Percentiles rank a stretch among this genome's conserved stretches.
Evolutionary conservation across 2,797 vertebrate genomes (phyloP).

Genomic region (Acrossocheilus wenchowensis): DNA sequence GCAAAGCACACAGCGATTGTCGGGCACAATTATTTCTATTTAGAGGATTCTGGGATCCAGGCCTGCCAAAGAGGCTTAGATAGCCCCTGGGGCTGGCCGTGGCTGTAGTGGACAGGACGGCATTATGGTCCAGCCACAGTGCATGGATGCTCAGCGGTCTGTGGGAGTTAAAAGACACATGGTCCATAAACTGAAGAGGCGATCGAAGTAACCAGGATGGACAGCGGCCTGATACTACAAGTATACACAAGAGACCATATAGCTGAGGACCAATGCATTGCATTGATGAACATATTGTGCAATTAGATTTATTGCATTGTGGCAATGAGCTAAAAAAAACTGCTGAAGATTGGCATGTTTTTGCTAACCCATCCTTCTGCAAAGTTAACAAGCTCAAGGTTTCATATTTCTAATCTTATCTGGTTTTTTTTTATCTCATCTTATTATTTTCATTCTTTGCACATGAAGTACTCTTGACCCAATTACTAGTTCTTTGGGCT

Average conservation of each 20-base stretch:
- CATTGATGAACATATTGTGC: neutral
- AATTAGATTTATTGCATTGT: conserved; percentile 10
- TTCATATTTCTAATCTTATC: conserved; percentile 47
- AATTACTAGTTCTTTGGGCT: conserved; percentile 73
- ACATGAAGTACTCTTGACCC: conserved; percentile 68
- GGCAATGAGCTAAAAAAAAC: neutral
- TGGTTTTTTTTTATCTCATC: conserved; percentile 25
- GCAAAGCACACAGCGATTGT: conserved; percentile 48
- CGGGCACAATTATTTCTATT: conserved; percentile 54
- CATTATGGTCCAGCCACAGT: conserved; percentile 25
- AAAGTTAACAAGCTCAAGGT: conserved; percentile 38
- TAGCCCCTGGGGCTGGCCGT: conserved; percentile 32
- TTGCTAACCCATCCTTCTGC: conserved; percentile 20
- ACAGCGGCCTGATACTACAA: conserved; percentile 66
- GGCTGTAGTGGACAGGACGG: conserved; percentile 42
- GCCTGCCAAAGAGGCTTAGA: conserved; percentile 47
- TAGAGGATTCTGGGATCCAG: conserved; percentile 41
- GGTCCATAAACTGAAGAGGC: conserved; percentile 39
- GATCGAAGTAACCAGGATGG: conserved; percentile 60
- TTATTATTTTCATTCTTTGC: conserved; percentile 42
- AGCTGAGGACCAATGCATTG: neutral
- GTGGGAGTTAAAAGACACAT: conserved; percentile 37
- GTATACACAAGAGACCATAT: conserved; percentile 48
- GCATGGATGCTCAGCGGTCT: conserved; percentile 5
- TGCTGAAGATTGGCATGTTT: neutral